phyloP scores from a whole-genome alignment of 2,113 vertebrate genomes.

The Poecile atricapillus region DNA sequence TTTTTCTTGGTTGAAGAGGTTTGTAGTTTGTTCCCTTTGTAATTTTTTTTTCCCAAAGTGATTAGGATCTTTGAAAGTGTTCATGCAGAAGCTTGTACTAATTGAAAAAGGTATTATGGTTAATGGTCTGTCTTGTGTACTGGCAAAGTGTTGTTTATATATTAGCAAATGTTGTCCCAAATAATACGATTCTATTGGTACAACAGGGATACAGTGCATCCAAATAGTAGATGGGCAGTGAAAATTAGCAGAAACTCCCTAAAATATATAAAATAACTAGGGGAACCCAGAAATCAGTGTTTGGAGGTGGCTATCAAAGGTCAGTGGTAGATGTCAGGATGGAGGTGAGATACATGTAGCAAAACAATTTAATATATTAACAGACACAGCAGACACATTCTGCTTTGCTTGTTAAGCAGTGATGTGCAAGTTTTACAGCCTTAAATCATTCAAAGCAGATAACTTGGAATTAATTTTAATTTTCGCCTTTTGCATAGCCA shows the following conservation, averaged over 20 bases:
- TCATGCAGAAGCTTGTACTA: neutral
- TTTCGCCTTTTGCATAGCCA: neutral
- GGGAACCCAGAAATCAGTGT: neutral
- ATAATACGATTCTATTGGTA: neutral
- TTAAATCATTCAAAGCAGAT: neutral
- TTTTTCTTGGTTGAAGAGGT: neutral
- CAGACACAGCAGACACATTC: neutral
- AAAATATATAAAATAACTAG: neutral
- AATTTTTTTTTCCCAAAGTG: neutral
- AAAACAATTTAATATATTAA: neutral
- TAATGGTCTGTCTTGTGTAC: neutral
- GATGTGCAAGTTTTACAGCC: neutral
- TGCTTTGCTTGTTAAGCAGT: neutral
- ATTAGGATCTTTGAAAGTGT: neutral
- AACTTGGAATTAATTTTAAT: neutral
- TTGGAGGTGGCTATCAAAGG: neutral
- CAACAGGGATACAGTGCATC: neutral
- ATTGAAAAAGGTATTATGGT: neutral
- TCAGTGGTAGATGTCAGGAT: neutral
- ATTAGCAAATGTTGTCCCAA: neutral
- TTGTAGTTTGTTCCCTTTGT: neutral
- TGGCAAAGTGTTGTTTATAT: neutral
- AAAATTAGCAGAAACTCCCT: neutral
- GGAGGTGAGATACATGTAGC: neutral
- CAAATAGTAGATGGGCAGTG: neutral